A percentile compares a stretch with the other conserved stretches of the same genome.
These are phyloP conservation scores for Syngnathoides biaculeatus DNA, from an alignment of 2,113 vertebrate species.

Conservation along the genomic window DNA sequence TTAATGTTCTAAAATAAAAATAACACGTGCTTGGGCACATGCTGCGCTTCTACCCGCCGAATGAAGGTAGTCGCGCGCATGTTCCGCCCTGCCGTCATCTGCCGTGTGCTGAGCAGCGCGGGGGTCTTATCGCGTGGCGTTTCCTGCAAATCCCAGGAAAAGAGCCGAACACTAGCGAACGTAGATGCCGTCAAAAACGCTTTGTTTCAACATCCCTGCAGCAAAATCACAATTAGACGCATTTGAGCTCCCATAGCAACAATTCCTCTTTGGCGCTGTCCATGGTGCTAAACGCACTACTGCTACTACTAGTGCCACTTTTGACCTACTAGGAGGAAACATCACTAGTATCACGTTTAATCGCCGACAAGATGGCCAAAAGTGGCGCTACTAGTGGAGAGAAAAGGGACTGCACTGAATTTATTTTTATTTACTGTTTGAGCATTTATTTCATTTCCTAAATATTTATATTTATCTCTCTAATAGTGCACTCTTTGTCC, in stretches of 20 bases:
- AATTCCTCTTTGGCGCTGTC: conserved; percentile 17
- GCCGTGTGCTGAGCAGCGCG: conserved; percentile 21
- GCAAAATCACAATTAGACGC: not conserved
- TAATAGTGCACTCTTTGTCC: no score
- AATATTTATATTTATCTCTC: not conserved
- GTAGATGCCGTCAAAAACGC: not conserved
- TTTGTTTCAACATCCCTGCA: not conserved
- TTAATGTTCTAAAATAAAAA: conserved; percentile 6
- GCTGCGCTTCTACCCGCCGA: not conserved
- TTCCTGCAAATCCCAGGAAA: conserved; percentile 47
- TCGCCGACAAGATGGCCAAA: no score
- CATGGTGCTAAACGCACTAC: conserved; percentile 35
- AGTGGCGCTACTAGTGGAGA: no score
- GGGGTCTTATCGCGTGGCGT: conserved; percentile 62
- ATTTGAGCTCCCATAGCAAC: not conserved
- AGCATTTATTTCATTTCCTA: not conserved
- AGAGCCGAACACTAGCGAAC: conserved; percentile 8
- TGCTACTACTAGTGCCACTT: not conserved
- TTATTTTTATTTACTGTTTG: not conserved
- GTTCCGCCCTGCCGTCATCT: not conserved
- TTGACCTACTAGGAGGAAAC: not conserved
- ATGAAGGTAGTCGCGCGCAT: not conserved
- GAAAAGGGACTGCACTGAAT: no score
- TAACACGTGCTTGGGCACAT: conserved; percentile 11
- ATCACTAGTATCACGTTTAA: no score